These are phyloP conservation scores for Mactromeris polynyma DNA, from an alignment of 2,888 invertebrate species.

Conservation along the genomic window DNA sequence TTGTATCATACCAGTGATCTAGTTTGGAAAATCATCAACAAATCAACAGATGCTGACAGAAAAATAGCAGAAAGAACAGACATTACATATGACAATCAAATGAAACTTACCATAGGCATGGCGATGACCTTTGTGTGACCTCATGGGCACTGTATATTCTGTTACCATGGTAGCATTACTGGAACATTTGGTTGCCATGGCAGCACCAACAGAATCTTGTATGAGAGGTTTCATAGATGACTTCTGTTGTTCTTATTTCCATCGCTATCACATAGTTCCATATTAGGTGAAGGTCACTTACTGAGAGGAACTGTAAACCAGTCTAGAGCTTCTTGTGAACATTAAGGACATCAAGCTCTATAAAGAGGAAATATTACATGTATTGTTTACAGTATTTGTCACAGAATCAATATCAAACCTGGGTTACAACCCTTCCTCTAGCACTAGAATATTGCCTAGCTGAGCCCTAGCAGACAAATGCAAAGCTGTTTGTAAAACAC, in stretches of 20 bases:
- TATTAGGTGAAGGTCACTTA: background rate
- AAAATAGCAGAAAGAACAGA: background rate
- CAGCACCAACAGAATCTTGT: constrained; percentile 39
- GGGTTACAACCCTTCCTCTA: no score
- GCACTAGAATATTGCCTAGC: no score
- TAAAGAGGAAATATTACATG: background rate
- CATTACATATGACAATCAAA: background rate
- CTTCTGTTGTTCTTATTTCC: background rate
- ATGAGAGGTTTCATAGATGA: constrained; percentile 45
- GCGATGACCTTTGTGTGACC: constrained; percentile 56
- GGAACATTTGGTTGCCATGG: constrained; percentile 67
- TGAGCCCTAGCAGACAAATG: no score
- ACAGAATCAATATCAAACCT: no score
- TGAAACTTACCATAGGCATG: constrained; percentile 55
- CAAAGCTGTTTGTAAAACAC: no score
- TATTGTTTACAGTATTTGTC: no score
- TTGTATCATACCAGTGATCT: background rate
- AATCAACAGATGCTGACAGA: background rate
- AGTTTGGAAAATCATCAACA: background rate
- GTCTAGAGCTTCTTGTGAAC: background rate
- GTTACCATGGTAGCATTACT: constrained; percentile 51
- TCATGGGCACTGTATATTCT: constrained; percentile 51
- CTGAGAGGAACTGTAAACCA: background rate
- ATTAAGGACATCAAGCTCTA: background rate
- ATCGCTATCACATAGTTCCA: background rate